Evolutionary conservation across 2,888 invertebrate genomes (phyloP).

Genomic region (Troides oblongomaculatus): DNA sequence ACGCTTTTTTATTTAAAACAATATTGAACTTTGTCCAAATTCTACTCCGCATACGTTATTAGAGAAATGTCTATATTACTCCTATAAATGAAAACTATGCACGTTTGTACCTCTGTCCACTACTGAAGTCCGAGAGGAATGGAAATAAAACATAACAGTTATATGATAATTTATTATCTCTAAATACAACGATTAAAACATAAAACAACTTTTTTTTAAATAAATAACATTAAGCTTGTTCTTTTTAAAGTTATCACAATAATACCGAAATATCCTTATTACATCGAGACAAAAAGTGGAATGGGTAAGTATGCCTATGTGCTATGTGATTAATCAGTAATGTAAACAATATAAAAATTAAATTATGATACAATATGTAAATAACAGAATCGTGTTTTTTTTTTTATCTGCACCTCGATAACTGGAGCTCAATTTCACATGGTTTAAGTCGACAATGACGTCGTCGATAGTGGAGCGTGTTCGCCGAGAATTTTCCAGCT

Average conservation of each 20-base stretch:
- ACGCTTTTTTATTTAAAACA: too few relatives aligned
- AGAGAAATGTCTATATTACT: too few relatives aligned
- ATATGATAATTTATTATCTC: constrained; percentile 62
- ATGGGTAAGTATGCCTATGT: constrained; percentile 52
- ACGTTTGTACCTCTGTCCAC: too few relatives aligned
- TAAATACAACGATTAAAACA: constrained; percentile 78
- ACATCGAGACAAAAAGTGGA: constrained; percentile 63
- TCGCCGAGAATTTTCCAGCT: too few relatives aligned
- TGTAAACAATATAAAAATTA: not conserved
- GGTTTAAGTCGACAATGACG: too few relatives aligned
- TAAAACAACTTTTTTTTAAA: constrained; percentile 73
- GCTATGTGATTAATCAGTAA: constrained; percentile 12
- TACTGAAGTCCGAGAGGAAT: not conserved
- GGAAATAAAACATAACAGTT: constrained; percentile 34
- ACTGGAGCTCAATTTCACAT: too few relatives aligned
- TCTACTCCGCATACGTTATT: too few relatives aligned
- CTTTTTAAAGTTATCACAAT: constrained; percentile 69
- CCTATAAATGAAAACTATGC: too few relatives aligned
- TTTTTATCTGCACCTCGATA: too few relatives aligned
- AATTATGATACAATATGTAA: not conserved
- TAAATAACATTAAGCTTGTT: constrained; percentile 76
- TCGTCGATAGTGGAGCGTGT: too few relatives aligned
- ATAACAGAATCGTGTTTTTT: not conserved
- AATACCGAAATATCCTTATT: constrained; percentile 63
- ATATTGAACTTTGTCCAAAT: too few relatives aligned